Base-by-base conservation (phyloP, 2,113 vertebrate genomes). In the Hemiprocne comata region DNA sequence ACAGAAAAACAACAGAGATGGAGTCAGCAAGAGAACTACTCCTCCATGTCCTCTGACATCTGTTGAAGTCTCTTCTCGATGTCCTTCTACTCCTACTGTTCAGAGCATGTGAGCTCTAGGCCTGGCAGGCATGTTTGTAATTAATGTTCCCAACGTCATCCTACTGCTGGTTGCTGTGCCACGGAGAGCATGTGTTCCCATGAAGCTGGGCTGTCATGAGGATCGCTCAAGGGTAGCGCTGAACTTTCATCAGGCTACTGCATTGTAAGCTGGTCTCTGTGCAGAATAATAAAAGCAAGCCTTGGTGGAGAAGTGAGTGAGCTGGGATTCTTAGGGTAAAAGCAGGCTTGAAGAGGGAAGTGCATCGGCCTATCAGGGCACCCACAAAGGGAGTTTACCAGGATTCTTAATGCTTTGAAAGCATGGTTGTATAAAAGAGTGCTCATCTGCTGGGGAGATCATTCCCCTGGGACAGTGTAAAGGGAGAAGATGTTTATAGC, bases 91-190 rank as follows among this genome's bases (percentile, higher is more conserved):
- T 87, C 60, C 48, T 60, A 53, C 11, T 84, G 42, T 93, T 95
- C 4, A 25, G 89, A 90, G 69, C 71, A 17, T 60, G 55, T 64
- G 78, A 91, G 55, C 85, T 94, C 46, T 46, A 85, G 61, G 71
- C 89, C 91, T 61, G 72, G 75, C 87, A 90, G 92, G 92, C 93
- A 78, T 60, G 60, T 74, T 86, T 65, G 60, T 77, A 71, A 94
- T 95, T 83, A 73, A 33, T 23, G 53, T 62, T 77, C 67, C 85
- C 75, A 64, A 3, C 1, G 1, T 90, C 81, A 84, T 74, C 55
- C 71, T 64, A 85, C 71, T 94, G 87, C 92, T 34, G 46, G 29
- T 71, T 58, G 84, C 60, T 71, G 16, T 0, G 1, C 55, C 53
- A 4, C 0, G 1, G 71, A 83, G 55, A 77, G 33, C 46, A 21